Conservation (phyloP, 2,888 invertebrate species). For the Aphidius colemani region DNA sequence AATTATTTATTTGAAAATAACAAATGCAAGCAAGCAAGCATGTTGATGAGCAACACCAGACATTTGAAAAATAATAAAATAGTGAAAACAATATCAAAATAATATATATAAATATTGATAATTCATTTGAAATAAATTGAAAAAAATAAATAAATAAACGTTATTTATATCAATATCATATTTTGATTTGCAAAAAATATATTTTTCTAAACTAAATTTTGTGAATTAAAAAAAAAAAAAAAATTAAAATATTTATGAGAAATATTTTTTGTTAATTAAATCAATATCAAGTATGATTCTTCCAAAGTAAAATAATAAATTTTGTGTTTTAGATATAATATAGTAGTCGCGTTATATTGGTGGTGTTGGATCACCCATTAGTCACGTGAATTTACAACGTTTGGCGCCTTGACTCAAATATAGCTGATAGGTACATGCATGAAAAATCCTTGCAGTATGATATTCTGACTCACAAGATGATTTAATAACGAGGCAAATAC, state of each 20-base stretch:
- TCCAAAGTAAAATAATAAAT: neutral
- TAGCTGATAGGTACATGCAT: slow-evolving; percentile 31
- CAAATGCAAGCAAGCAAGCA: too few species aligned
- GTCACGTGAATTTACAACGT: slow-evolving; percentile 42
- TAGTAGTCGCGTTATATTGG: slow-evolving; percentile 32
- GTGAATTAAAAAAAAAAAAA: neutral
- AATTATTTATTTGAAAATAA: too few species aligned
- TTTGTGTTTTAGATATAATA: neutral
- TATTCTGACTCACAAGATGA: slow-evolving; percentile 13
- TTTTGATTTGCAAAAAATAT: too few species aligned
- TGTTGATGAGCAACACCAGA: too few species aligned
- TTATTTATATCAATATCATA: too few species aligned
- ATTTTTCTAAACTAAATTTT: too few species aligned
- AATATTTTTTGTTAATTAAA: neutral
- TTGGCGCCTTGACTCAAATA: slow-evolving; percentile 22
- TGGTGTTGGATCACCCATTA: slow-evolving; percentile 36
- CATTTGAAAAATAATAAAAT: too few species aligned
- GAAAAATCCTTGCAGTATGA: slow-evolving; percentile 14
- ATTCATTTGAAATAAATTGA: too few species aligned
- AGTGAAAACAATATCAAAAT: too few species aligned
- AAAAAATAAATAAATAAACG: too few species aligned
- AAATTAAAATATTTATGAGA: neutral
- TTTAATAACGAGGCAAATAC: slow-evolving; percentile 36
- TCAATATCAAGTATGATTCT: neutral
- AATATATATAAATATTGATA: too few species aligned